These are phyloP conservation scores for Plutella xylostella DNA, from an alignment of 2,888 invertebrate species.

Conservation along the genomic window DNA sequence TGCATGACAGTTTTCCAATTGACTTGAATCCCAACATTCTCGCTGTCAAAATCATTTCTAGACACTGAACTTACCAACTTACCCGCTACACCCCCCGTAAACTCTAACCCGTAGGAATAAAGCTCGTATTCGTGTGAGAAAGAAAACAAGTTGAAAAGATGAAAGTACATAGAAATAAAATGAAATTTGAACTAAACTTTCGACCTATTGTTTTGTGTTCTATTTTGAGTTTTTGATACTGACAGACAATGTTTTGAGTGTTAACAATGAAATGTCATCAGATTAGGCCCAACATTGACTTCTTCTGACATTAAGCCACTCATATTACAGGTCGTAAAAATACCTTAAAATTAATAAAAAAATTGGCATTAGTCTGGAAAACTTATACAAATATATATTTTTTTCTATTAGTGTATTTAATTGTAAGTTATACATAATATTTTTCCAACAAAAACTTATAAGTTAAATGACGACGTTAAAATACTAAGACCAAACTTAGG, in stretches of 20 bases:
- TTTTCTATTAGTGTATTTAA: too few species aligned
- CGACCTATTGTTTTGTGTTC: neutral
- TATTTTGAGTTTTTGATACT: neutral
- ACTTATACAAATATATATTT: too few species aligned
- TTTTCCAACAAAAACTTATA: too few species aligned
- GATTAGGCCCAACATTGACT: too few species aligned
- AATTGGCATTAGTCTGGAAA: too few species aligned
- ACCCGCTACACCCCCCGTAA: neutral
- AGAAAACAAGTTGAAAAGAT: neutral
- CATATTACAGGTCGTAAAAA: too few species aligned
- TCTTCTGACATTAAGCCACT: too few species aligned
- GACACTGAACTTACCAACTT: constrained; percentile 1
- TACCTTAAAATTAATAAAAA: too few species aligned
- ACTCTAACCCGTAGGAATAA: neutral
- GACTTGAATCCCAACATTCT: constrained; percentile 18
- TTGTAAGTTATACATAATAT: too few species aligned
- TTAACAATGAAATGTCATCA: too few species aligned
- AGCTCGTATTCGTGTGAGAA: neutral
- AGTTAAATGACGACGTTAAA: too few species aligned
- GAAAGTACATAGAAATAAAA: neutral
- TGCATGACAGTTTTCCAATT: constrained; percentile 48
- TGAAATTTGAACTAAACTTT: neutral
- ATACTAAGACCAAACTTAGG: too few species aligned
- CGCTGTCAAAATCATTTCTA: constrained; percentile 8
- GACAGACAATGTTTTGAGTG: neutral